These are phyloP conservation scores for Pleuronectes platessa DNA, from an alignment of 2,113 vertebrate species.

Conservation along the genomic window DNA sequence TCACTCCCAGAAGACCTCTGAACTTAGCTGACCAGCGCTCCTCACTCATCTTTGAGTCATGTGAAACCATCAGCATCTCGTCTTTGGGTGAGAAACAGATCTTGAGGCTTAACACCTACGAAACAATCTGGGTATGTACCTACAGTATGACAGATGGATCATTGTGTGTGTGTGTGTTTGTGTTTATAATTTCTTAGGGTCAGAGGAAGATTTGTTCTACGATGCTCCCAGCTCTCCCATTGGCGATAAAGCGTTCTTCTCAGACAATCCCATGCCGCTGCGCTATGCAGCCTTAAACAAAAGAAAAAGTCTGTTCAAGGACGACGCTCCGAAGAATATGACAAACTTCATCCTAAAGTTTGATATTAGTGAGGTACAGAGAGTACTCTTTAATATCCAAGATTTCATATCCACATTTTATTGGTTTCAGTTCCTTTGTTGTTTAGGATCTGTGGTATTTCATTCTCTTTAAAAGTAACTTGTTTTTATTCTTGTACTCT, in stretches of 20 bases:
- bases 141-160: background rate
- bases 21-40: conserved; percentile 85
- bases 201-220: conserved; percentile 93
- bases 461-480: background rate
- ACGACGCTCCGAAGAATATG: conserved; percentile 90
- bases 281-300: conserved; percentile 60
- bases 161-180: background rate
- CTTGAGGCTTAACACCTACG: background rate
- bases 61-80: conserved; percentile 80
- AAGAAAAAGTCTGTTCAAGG: conserved; percentile 76
- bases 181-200: conserved; percentile 71
- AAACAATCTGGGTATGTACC: background rate
- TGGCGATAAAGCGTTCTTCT: conserved; percentile 85
- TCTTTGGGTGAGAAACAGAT: conserved; percentile 81
- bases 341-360: conserved; percentile 88
- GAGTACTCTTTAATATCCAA: background rate
- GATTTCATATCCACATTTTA: background rate
- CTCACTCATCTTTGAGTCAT: conserved; percentile 86
- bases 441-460: background rate
- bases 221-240: conserved; percentile 93
- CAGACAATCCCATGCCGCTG: conserved; percentile 75
- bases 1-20: conserved; percentile 80
- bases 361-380: conserved; percentile 90
- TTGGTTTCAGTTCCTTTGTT: background rate
- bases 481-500: background rate